Evolutionary conservation across 2,113 vertebrate genomes (phyloP), one percentile per base, ranked within the genome.

Genomic region (Syngnathoides biaculeatus): DNA sequence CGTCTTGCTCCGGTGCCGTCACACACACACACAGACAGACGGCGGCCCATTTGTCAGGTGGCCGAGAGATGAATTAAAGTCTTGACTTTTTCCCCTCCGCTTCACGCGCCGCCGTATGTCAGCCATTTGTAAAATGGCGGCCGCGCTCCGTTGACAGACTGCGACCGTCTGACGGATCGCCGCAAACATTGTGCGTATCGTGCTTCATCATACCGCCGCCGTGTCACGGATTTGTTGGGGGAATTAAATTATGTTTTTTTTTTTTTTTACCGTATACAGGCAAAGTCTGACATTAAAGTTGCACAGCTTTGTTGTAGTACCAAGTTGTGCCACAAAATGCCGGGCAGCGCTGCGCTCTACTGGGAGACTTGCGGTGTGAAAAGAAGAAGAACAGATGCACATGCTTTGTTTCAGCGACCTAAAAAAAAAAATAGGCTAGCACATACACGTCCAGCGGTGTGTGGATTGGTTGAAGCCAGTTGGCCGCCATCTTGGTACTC

Each of bases 91-190:
- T 22, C 20, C 20, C 20, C 78, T 73, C 73, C 8, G 13, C 52
- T 73, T 80, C 79, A n/a, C n/a, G 79, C 82, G 66, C 74, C 5
- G 5, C 71, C 85, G 74, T 84, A 87, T 84, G 87, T 82, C 82
- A 82, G 73, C 52, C 69, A 38, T 69, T 26, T 55, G 69, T 64
- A 19, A 56, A 24, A 42, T 30, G 56, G 56, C 69, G 55, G 70
- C 55, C 64, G 61, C 26, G 8, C 13, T 14, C 14, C 17, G 22
- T 24, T 11, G 50, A 52, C 47, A 35, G 30, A 5, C 8, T 10
- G 47, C 47, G 47, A 50, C 19, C 48, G 1, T 11, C 48, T n/a
- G 48, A 50, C 20, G 8, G 48, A 50, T n/a, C 20, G 20, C 48
- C 2, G 48, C 20, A 22, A 20, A 52, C 48, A 22, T 22, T n/a